Conservation (phyloP, 2,113 vertebrate genomes). For the Anhinga anhinga region DNA sequence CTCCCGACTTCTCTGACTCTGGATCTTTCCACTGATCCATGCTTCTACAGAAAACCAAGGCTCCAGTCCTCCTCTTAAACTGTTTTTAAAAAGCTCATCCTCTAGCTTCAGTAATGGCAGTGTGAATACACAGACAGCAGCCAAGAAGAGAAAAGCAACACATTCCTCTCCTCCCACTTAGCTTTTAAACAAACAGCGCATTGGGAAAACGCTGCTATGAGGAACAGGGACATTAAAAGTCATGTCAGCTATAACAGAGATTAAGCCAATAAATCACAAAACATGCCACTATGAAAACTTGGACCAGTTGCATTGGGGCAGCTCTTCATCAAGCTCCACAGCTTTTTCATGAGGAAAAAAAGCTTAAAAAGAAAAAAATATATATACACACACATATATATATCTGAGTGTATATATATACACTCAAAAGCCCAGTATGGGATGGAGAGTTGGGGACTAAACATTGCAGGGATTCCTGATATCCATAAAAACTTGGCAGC, state of each 20-base stretch:
- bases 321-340: neutral
- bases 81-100: neutral
- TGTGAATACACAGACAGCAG: neutral
- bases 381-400: rapidly evolving
- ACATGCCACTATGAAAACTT: neutral
- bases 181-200: neutral
- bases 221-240: neutral
- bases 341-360: neutral
- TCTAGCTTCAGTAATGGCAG: neutral
- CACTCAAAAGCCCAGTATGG: neutral
- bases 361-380: neutral
- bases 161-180: conserved; percentile 4
- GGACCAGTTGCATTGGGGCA: neutral
- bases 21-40: neutral
- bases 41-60: neutral
- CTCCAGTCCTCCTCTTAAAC: neutral
- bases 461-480: neutral
- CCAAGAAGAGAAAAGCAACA: conserved; percentile 17
- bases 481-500: neutral
- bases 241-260: neutral
- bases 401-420: no score
- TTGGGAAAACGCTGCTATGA: neutral
- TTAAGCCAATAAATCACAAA: neutral
- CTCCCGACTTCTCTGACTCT: neutral
- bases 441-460: neutral